phyloP scores from a whole-genome alignment of 1,140 invertebrate species.

The Drosophila burlai region DNA sequence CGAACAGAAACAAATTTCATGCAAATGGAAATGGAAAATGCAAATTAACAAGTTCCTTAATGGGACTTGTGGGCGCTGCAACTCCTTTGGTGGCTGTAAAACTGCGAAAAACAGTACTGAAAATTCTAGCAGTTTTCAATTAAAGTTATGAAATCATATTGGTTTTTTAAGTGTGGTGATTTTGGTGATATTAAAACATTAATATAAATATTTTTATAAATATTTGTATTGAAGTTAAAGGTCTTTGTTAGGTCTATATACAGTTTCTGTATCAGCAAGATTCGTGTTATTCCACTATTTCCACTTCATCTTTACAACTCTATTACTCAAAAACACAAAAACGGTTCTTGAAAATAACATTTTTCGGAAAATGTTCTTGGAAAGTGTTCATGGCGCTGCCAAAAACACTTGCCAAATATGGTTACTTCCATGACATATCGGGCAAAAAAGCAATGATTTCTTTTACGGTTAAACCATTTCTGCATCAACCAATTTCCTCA shows the following conservation, averaged over 20 bases:
- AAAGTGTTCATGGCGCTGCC: background rate
- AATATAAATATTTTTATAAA: background rate
- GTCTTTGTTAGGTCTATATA: too few relatives aligned
- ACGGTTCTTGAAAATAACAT: slow-evolving; percentile 17
- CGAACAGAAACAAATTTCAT: slow-evolving; percentile 45
- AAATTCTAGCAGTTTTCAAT: slow-evolving; percentile 19
- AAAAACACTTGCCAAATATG: slow-evolving; percentile 30
- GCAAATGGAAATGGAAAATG: slow-evolving; percentile 60
- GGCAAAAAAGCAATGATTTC: slow-evolving; percentile 42
- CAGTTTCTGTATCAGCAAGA: background rate
- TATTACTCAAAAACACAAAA: slow-evolving; percentile 31
- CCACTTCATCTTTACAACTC: slow-evolving; percentile 1
- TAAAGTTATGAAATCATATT: slow-evolving; percentile 12
- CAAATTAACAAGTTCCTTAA: slow-evolving; percentile 64
- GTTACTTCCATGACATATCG: slow-evolving; percentile 41
- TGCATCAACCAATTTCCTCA: slow-evolving; percentile 11
- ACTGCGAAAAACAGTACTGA: slow-evolving; percentile 5
- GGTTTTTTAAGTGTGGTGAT: background rate
- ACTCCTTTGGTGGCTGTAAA: slow-evolving; percentile 5
- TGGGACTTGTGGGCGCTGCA: slow-evolving; percentile 35
- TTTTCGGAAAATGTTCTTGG: slow-evolving; percentile 5
- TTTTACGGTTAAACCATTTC: slow-evolving; percentile 36
- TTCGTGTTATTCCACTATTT: background rate
- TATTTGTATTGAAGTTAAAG: background rate
- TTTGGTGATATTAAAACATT: background rate